Evolutionary conservation across 92 coral and sea anemone species (phyloP), one percentile per base, ranked within the genome.

Genomic region (Pocillopora meandrina): DNA sequence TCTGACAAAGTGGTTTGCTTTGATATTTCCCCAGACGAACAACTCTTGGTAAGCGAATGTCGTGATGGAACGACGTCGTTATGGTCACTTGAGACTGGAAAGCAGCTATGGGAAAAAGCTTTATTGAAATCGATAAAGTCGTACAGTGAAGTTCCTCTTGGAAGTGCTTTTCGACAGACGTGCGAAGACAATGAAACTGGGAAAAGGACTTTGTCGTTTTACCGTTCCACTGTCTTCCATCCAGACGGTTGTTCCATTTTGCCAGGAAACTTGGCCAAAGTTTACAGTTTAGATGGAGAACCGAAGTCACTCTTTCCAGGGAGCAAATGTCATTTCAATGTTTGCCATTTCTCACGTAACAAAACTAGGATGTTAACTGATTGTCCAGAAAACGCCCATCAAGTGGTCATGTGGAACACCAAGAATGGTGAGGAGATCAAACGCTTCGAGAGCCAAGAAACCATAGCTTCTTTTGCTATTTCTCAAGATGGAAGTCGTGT

Each of bases 191-290:
- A 1, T 34, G 74, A 16, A n/a, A 70, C 23, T 70, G 74, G 74
- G 18, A 20, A 16, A n/a, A 8, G n/a, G 56, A 16, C 74, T 8
- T 55, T 70, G 17, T 70, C 74, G 20, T 4, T 70, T 35, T 80
- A 80, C 47, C 35, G 76, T 20, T 80, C 74, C 16, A 33, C 55
- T 80, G 84, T 79, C 55, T 79, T 79, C n/a, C 84, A 79, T 71
- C 84, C 84, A 65, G 8, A 64, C 55, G 74, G 63, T 5, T 19
- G 16, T 12, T 67, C 52, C 55, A 80, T 80, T 8, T 47, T 80
- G 62, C 84, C 84, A 17, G 84, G 84, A 33, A 80, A 73, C 42
- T 36, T 80, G 33, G 47, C 71, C 36, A 42, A 52, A 17, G 76
- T 49, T 18, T 73, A 66, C 71, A 42, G 10, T 19, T 20, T 80